Percentiles rank a stretch among this genome's conserved stretches.
Conservation (phyloP, 2,797 vertebrate species). For the Anguilla pacifica region DNA sequence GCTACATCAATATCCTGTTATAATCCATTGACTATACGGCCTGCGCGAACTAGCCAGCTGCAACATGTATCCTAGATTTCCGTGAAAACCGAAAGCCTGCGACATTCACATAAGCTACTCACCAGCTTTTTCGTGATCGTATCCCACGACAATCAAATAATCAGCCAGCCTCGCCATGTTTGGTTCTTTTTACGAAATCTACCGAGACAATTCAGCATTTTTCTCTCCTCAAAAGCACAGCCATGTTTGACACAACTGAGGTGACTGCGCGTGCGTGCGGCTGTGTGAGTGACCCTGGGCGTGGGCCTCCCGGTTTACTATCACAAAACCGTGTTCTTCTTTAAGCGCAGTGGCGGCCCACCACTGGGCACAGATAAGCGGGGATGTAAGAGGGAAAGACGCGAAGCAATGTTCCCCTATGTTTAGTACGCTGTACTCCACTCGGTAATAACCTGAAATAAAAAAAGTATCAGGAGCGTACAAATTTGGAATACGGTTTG, state of each 20-base stretch:
- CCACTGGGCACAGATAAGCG: not conserved
- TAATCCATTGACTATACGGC: conserved; percentile 52
- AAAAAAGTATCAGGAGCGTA: not conserved
- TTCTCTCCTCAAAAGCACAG: conserved; percentile 85
- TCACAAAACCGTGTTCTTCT: conserved; percentile 18
- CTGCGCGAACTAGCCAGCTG: conserved; percentile 55
- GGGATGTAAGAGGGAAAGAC: not conserved
- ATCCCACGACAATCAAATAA: conserved; percentile 95
- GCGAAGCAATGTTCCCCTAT: not conserved
- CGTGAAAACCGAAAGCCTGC: not conserved
- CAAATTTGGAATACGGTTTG: not conserved
- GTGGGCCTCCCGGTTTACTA: conserved; percentile 64
- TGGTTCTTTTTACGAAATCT: conserved; percentile 71
- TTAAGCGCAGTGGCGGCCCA: conserved; percentile 25
- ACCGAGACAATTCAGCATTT: conserved; percentile 90
- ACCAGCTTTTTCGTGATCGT: conserved; percentile 94
- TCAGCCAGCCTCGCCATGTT: conserved; percentile 95
- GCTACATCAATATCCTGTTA: conserved; percentile 57
- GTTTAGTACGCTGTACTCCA: not conserved
- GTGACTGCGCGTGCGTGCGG: conserved; percentile 84
- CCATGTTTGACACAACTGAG: conserved; percentile 92
- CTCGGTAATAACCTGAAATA: not conserved
- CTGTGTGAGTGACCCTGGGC: conserved; percentile 64
- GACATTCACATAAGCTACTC: conserved; percentile 56
- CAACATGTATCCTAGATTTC: conserved; percentile 36